A percentile compares a stretch with the other conserved stretches of the same genome.
Evolutionary conservation across 2,888 invertebrate species (phyloP).

Genomic region (Xylota segnis): DNA sequence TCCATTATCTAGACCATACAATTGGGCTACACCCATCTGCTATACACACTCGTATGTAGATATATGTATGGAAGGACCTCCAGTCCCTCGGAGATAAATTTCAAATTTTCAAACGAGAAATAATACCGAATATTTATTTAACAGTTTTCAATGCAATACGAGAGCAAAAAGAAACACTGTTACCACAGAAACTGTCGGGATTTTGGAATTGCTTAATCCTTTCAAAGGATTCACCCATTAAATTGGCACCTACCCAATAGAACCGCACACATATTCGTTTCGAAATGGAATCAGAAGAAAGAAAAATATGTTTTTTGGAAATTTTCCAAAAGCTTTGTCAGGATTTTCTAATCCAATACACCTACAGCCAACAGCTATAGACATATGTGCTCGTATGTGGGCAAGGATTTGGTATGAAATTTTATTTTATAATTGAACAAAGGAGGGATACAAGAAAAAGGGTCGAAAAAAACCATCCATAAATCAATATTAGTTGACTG

Average conservation of each 20-base stretch:
- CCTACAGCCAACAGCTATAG: constrained; percentile 1
- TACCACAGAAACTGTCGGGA: constrained; percentile 10
- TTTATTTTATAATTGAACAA: neutral
- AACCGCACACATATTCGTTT: constrained; percentile 40
- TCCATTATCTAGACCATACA: constrained; percentile 5
- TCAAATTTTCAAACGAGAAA: constrained; percentile 7
- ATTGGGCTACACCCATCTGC: constrained; percentile 16
- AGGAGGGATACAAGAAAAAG: neutral
- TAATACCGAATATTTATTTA: constrained; percentile 32
- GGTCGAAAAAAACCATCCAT: constrained; percentile 32
- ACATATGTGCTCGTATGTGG: neutral
- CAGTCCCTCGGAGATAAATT: constrained; percentile 2
- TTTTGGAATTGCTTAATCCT: constrained; percentile 17
- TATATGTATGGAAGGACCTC: constrained; percentile 6
- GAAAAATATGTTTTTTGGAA: constrained; percentile 21
- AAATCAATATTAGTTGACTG: constrained; percentile 56
- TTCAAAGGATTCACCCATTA: neutral
- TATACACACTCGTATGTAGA: too few species aligned
- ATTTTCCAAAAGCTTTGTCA: constrained; percentile 38
- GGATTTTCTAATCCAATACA: constrained; percentile 47
- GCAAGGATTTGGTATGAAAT: constrained; percentile 16
- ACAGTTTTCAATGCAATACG: neutral
- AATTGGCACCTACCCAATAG: constrained; percentile 23
- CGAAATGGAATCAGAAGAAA: constrained; percentile 46
- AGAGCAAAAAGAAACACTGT: neutral